Conservation (phyloP, 1,140 invertebrate genomes). For the Ceratitis capitata region DNA sequence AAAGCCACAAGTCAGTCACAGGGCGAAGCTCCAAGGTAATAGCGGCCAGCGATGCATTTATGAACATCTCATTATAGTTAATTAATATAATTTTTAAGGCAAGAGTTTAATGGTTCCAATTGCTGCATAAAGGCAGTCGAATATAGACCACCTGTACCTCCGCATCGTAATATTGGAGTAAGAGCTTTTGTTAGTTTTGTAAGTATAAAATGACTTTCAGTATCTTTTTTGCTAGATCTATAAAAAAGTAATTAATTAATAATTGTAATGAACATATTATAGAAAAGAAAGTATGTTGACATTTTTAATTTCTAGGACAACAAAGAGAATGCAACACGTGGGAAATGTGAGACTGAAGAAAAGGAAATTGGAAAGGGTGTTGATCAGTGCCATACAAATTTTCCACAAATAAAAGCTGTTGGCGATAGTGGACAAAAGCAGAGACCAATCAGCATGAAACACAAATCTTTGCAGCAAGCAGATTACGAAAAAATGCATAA, state of each 20-base stretch:
- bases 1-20: not conserved
- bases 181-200: not conserved
- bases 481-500: constrained; percentile 52
- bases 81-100: not conserved
- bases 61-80: not conserved
- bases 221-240: too few species aligned
- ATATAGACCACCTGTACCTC: constrained; percentile 86
- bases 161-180: constrained; percentile 78
- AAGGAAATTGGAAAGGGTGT: not conserved
- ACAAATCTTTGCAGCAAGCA: not conserved
- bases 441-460: not conserved
- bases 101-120: constrained; percentile 3
- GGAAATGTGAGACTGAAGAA: not conserved
- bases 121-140: constrained; percentile 50
- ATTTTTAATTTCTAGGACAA: not conserved
- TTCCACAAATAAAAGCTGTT: not conserved
- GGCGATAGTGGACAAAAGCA: not conserved
- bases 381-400: not conserved
- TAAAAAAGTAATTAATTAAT: too few species aligned
- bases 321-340: not conserved
- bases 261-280: too few species aligned
- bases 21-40: not conserved
- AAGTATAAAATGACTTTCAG: too few species aligned
- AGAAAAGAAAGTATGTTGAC: too few species aligned
- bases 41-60: not conserved